Base-by-base conservation (phyloP, 1,140 invertebrate species). In the Agrypnia vestita region DNA sequence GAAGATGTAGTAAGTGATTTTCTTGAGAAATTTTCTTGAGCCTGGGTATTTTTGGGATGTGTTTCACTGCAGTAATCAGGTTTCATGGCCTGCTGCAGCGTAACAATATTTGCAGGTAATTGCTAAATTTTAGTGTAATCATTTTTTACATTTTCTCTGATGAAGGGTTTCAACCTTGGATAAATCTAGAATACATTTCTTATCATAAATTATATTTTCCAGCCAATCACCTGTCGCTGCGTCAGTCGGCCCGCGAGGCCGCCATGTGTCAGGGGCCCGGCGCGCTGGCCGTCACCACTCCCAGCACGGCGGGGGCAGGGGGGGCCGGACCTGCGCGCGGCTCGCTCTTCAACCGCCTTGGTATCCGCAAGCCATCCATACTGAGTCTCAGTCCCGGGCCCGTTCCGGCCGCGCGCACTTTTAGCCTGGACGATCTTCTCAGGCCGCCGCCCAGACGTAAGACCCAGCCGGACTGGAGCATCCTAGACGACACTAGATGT, bases 361-460 rank as follows among this genome's bases (percentile, higher is more conserved):
- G 93, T 92, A 94, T 94, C 88, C 92, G 94, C 90, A 95, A 95
- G 92, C 93, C 94, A 85, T 94, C 93, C 84, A 91, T 94, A 87
- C 90, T 94, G 86, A 94, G 93, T 89, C 91, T 94, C 85, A 85
- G 88, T 85, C 85, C 84, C 85, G 35, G 21, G 10, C 86, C 85
- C 80, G 87, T 87, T 86, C 87, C 90, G 78, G 89, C 92, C 87
- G 91, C 91, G 83, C 90, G 94, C 90, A 94, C 94, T 83, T 95
- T 95, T 91, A 94, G 93, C 90, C 92, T 95, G 89, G 94, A 95
- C 90, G 94, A 95, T 91, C 91, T 95, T 86, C 92, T 95, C 90
- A 93, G 93, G 90, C 93, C 92, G 86, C 91, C 91, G 86, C 91
- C 91, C 85, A 91, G 92, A 93, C 92, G 93, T 93, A 93, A 93